Conservation (phyloP, 2,888 invertebrate genomes). For the Heliconius aoede region DNA sequence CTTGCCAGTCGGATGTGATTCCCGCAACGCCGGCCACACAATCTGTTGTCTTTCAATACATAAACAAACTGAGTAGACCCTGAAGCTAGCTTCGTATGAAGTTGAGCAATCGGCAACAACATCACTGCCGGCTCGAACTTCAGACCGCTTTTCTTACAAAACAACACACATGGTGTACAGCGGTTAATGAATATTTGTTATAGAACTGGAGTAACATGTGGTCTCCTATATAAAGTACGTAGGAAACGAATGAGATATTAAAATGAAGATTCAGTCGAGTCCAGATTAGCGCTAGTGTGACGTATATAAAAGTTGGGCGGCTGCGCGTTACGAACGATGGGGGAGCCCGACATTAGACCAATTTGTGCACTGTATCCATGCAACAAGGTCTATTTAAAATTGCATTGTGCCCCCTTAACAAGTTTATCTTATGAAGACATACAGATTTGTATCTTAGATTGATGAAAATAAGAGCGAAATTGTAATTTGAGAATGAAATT, state of each 20-base stretch:
- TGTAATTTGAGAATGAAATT: constrained; percentile 42
- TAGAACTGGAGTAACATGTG: constrained; percentile 3
- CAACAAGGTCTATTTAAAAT: constrained; percentile 65
- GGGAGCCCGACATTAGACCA: constrained; percentile 57
- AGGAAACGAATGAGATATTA: constrained; percentile 36
- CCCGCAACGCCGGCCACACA: constrained; percentile 75
- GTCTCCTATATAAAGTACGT: constrained; percentile 16
- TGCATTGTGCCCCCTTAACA: constrained; percentile 59
- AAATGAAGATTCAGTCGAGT: constrained; percentile 36
- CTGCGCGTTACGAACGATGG: constrained; percentile 70
- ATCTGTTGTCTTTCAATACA: constrained; percentile 82
- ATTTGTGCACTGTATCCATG: constrained; percentile 67
- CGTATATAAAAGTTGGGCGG: constrained; percentile 75
- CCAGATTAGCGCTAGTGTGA: constrained; percentile 74
- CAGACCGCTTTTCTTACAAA: constrained; percentile 26
- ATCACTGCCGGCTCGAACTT: constrained; percentile 39
- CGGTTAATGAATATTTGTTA: not conserved
- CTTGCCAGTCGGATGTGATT: constrained; percentile 65
- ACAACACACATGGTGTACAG: constrained; percentile 1
- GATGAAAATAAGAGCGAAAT: constrained; percentile 45
- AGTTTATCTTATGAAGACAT: constrained; percentile 54
- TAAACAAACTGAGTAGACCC: constrained; percentile 78
- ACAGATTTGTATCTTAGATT: constrained; percentile 24
- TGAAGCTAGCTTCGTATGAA: constrained; percentile 73
- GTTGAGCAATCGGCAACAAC: constrained; percentile 44